phyloP scores from a whole-genome alignment of 2,888 invertebrate genomes.

The Entomobrya proxima region DNA sequence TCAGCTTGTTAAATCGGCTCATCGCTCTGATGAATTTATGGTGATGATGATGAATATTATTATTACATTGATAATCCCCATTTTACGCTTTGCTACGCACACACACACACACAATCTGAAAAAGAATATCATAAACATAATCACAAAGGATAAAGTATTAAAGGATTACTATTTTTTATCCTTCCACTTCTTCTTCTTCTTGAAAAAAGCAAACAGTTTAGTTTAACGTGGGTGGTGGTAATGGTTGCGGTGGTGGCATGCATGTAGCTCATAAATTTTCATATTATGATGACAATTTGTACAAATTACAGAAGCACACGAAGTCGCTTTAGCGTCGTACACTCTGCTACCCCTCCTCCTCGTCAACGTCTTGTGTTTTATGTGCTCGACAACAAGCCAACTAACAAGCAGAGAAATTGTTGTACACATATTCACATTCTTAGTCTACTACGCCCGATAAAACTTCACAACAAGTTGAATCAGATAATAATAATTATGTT shows the following conservation, averaged over 20 bases:
- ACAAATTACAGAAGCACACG: conserved; percentile 23
- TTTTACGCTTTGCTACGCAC: background rate
- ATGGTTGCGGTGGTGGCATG: background rate
- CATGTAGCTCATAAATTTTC: conserved; percentile 32
- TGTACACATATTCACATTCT: no score
- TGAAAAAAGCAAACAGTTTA: background rate
- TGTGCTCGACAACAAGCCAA: background rate
- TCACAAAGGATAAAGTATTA: no score
- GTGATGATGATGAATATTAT: conserved; percentile 2
- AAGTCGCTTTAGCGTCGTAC: background rate
- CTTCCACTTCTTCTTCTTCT: background rate
- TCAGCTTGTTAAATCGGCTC: conserved; percentile 12
- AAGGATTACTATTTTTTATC: background rate
- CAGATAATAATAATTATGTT: conserved; percentile 11
- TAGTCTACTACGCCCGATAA: background rate
- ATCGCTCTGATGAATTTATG: conserved; percentile 24
- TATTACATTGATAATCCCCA: conserved; percentile 21
- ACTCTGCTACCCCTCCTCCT: background rate
- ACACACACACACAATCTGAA: background rate
- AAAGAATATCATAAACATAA: no score
- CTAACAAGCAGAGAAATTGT: background rate
- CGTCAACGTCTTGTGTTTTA: background rate
- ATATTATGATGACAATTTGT: conserved; percentile 16
- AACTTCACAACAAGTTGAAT: conserved; percentile 9
- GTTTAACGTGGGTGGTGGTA: conserved; percentile 7